A percentile compares a stretch with the other conserved stretches of the same genome.
phyloP scores from a whole-genome alignment of 2,797 vertebrate species.

The Sebastes matsubarae region DNA sequence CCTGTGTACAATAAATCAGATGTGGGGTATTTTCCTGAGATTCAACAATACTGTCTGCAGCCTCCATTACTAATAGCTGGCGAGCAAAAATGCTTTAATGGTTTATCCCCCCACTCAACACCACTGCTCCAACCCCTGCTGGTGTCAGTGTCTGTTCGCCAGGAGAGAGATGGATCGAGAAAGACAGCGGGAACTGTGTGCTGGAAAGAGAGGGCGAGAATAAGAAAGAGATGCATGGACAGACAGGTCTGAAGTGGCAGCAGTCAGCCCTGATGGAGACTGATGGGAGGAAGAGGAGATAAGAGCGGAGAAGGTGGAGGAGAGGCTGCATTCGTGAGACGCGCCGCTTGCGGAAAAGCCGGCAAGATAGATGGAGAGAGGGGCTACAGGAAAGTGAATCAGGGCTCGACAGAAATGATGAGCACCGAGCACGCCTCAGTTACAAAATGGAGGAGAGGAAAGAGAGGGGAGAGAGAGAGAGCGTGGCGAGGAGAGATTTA shows the following conservation, averaged over 20 bases:
- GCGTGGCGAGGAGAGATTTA: slow-evolving; percentile 54
- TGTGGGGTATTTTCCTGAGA: slow-evolving; percentile 19
- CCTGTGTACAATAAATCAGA: slow-evolving; percentile 40
- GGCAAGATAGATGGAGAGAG: slow-evolving; percentile 64
- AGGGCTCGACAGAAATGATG: slow-evolving; percentile 61
- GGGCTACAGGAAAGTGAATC: slow-evolving; percentile 64
- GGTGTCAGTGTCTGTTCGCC: slow-evolving; percentile 50
- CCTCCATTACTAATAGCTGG: slow-evolving; percentile 49
- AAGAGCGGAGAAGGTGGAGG: slow-evolving; percentile 66
- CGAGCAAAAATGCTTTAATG: slow-evolving; percentile 25
- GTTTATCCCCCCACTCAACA: not conserved
- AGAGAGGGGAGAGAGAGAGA: not conserved
- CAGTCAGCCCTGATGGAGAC: slow-evolving; percentile 80
- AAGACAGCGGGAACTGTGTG: slow-evolving; percentile 42
- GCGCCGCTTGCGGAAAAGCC: slow-evolving; percentile 36
- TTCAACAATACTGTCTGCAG: slow-evolving; percentile 5
- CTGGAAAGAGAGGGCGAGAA: slow-evolving; percentile 44
- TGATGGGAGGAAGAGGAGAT: slow-evolving; percentile 77
- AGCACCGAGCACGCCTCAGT: slow-evolving; percentile 37
- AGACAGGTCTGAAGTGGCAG: slow-evolving; percentile 79
- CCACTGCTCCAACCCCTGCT: slow-evolving; percentile 2
- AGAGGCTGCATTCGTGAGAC: slow-evolving; percentile 44
- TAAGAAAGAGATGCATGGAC: slow-evolving; percentile 78
- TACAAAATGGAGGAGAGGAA: slow-evolving; percentile 58
- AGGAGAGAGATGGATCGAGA: slow-evolving; percentile 60